phyloP scores from a whole-genome alignment of 2,797 vertebrate species.

The Myripristis jacobus region DNA sequence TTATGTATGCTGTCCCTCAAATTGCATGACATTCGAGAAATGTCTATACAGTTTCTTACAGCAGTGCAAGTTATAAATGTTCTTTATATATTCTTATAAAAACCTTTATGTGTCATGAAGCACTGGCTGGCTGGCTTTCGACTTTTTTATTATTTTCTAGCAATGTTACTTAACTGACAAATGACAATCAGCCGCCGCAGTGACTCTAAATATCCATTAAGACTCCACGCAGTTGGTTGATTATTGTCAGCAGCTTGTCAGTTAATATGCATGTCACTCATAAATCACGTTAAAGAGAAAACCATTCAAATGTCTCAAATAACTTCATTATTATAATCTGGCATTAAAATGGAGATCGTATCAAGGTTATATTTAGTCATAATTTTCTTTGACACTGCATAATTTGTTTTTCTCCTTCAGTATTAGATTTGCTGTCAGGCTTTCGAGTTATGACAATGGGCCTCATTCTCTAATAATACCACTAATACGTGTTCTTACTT shows the following conservation, averaged over 20 bases:
- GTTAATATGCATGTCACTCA: constrained; percentile 58
- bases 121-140: constrained; percentile 8
- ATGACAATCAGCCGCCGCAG: constrained; percentile 54
- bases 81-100: too few relatives aligned
- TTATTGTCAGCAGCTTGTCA: constrained; percentile 71
- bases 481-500: too few relatives aligned
- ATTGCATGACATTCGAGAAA: neutral
- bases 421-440: constrained; percentile 29
- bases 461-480: too few relatives aligned
- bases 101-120: constrained; percentile 36
- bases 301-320: constrained; percentile 66
- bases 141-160: constrained; percentile 57
- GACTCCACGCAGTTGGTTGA: constrained; percentile 50
- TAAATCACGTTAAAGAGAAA: constrained; percentile 54
- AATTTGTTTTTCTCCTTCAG: constrained; percentile 35
- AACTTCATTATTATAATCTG: constrained; percentile 42
- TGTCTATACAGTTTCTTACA: neutral
- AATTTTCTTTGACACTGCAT: constrained; percentile 55
- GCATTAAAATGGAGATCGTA: constrained; percentile 55
- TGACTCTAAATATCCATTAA: constrained; percentile 51
- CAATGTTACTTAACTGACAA: constrained; percentile 68
- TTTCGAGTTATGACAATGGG: constrained; percentile 26
- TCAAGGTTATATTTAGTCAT: constrained; percentile 65
- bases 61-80: too few relatives aligned
- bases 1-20: neutral